phyloP scores from a whole-genome alignment of 2,113 vertebrate genomes.

The Mugil cephalus region DNA sequence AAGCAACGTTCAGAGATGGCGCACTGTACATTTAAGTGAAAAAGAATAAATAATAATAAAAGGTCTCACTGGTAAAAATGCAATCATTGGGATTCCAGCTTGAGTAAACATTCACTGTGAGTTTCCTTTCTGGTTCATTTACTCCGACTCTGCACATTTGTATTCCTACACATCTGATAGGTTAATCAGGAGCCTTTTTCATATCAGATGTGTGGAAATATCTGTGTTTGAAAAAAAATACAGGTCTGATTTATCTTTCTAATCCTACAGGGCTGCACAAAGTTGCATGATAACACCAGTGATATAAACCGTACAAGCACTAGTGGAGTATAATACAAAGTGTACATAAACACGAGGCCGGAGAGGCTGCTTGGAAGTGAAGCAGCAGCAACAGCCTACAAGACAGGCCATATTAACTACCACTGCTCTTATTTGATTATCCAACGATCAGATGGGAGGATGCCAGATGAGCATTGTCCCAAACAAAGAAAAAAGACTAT shows the following conservation, averaged over 20 bases:
- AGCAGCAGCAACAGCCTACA: conserved; percentile 22
- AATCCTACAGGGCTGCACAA: conserved; percentile 4
- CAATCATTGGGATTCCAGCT: not conserved
- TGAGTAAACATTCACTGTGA: conserved; percentile 20
- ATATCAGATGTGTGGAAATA: not conserved
- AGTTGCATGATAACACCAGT: no score
- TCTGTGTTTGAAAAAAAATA: not conserved
- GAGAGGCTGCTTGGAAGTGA: conserved; percentile 28
- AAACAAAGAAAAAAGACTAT: conserved; percentile 62
- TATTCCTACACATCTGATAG: conserved; percentile 2
- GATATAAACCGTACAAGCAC: not conserved
- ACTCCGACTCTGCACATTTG: conserved; percentile 5
- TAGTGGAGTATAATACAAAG: conserved; percentile 9
- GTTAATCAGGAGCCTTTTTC: not conserved
- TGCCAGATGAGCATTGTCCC: conserved; percentile 24
- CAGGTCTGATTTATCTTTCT: conserved; percentile 8
- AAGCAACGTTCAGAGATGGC: not conserved
- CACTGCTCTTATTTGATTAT: conserved; percentile 55
- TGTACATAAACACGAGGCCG: conserved; percentile 8
- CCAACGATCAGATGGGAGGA: conserved; percentile 34
- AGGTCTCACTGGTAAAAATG: not conserved
- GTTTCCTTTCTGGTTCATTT: conserved; percentile 8
- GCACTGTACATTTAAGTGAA: not conserved
- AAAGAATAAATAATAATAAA: not conserved
- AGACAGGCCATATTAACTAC: conserved; percentile 33